These are phyloP conservation scores for Bombus turneri DNA, from an alignment of 1,140 invertebrate species.

Conservation along the genomic window DNA sequence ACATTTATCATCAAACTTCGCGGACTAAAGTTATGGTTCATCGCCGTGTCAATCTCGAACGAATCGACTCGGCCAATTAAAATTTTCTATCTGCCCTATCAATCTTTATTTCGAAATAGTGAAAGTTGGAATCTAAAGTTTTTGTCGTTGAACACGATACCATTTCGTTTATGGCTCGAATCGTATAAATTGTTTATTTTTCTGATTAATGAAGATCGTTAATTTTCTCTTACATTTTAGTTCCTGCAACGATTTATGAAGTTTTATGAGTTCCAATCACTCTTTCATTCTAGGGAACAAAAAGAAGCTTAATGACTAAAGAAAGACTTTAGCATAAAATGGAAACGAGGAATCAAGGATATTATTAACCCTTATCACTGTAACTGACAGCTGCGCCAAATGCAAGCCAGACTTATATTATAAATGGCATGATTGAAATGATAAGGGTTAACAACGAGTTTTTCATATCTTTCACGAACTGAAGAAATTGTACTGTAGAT, in stretches of 20 bases:
- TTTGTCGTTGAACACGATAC: background rate
- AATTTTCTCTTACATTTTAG: no score
- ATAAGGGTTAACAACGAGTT: background rate
- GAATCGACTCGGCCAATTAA: conserved; percentile 11
- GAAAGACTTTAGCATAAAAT: background rate
- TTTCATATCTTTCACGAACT: no score
- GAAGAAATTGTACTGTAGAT: background rate
- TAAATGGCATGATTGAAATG: background rate
- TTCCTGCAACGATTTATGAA: no score
- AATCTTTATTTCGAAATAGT: background rate
- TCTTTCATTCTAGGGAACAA: no score
- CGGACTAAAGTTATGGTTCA: background rate
- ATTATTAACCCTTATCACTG: background rate
- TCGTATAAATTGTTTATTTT: no score
- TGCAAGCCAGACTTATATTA: background rate
- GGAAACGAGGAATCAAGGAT: background rate
- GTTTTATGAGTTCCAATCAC: no score
- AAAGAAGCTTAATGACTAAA: background rate
- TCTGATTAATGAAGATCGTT: no score
- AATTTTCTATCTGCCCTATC: background rate
- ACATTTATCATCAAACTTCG: conserved; percentile 16
- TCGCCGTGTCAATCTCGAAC: background rate
- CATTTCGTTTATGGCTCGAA: background rate
- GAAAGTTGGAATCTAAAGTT: background rate
- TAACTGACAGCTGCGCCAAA: background rate